These are phyloP conservation scores for Drosophila melanosoma DNA, from an alignment of 2,888 invertebrate genomes.

Conservation along the genomic window DNA sequence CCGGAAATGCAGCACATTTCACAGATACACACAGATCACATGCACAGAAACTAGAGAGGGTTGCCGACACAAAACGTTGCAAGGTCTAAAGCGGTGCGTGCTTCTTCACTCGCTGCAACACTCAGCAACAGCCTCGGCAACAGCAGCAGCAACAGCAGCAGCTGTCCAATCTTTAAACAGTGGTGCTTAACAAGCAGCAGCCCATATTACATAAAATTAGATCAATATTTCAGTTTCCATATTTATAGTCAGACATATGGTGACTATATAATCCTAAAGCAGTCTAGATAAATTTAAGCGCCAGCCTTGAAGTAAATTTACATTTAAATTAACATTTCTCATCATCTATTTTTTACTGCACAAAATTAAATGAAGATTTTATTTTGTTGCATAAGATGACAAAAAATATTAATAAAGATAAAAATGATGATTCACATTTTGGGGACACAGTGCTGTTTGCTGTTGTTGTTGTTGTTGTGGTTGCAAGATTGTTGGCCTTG, in stretches of 20 bases:
- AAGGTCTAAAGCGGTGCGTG: slow-evolving; percentile 39
- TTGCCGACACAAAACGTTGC: slow-evolving; percentile 4
- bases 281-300: neutral
- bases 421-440: neutral
- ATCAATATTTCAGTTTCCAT: neutral
- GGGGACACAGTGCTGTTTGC: slow-evolving; percentile 6
- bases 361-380: neutral
- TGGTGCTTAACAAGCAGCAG: slow-evolving; percentile 4
- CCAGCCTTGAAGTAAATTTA: neutral
- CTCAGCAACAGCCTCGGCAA: slow-evolving; percentile 13
- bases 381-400: neutral
- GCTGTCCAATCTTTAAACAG: slow-evolving; percentile 21
- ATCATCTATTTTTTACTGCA: neutral
- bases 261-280: neutral
- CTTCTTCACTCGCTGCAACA: slow-evolving; percentile 43
- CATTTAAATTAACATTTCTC: neutral
- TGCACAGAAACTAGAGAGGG: slow-evolving; percentile 16
- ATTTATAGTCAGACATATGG: neutral
- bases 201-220: neutral
- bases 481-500: slow-evolving; percentile 24
- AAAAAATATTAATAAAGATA: too few species aligned
- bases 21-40: slow-evolving; percentile 30
- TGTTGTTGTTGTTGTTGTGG: neutral
- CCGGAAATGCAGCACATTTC: slow-evolving; percentile 80
- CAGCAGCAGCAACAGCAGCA: slow-evolving; percentile 8